Conservation (phyloP, 1,140 invertebrate genomes). For the Octopus sinensis region DNA sequence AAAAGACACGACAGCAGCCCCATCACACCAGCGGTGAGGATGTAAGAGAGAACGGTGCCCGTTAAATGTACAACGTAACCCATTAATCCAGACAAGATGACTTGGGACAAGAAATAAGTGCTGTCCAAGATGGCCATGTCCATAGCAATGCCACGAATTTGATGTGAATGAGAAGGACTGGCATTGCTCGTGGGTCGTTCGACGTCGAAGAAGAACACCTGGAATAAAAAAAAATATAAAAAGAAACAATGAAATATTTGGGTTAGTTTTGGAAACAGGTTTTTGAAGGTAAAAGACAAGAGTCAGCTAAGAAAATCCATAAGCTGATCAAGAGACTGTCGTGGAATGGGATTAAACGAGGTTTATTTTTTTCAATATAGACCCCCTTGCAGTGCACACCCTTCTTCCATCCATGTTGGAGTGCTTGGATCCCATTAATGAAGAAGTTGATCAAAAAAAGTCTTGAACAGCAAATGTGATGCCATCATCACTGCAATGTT, state of each 20-base stretch:
- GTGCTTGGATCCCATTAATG: too few relatives aligned
- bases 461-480: too few relatives aligned
- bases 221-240: slow-evolving; percentile 24
- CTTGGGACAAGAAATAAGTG: slow-evolving; percentile 60
- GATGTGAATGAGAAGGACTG: background rate
- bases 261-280: too few relatives aligned
- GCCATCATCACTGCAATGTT: too few relatives aligned
- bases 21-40: slow-evolving; percentile 52
- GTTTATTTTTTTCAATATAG: too few relatives aligned
- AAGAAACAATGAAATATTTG: background rate
- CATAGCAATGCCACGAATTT: slow-evolving; percentile 54
- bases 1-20: slow-evolving; percentile 48
- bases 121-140: slow-evolving; percentile 59
- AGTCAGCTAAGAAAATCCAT: too few relatives aligned
- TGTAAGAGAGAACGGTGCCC: slow-evolving; percentile 55
- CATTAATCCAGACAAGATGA: slow-evolving; percentile 57
- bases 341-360: too few relatives aligned
- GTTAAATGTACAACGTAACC: slow-evolving; percentile 58
- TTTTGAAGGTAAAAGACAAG: too few relatives aligned
- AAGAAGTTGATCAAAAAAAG: too few relatives aligned
- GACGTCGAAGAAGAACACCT: slow-evolving; percentile 49
- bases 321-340: too few relatives aligned
- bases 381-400: too few relatives aligned
- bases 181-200: slow-evolving; percentile 3
- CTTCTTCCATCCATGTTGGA: too few relatives aligned